Base-by-base conservation (phyloP, 2,113 vertebrate genomes). In the Alouatta palliata region DNA sequence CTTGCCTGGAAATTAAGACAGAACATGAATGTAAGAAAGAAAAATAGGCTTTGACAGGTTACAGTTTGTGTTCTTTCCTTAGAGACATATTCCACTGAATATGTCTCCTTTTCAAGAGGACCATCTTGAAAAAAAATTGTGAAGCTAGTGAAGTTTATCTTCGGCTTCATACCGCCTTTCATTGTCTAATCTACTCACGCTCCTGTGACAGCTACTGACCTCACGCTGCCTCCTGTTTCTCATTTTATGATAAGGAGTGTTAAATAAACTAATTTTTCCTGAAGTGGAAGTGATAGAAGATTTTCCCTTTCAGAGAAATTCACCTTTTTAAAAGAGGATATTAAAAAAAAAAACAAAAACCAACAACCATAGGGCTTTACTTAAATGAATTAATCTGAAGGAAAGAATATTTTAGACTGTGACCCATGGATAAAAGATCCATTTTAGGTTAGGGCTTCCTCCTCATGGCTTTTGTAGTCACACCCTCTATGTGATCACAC, bases 241-340 rank as follows among this genome's bases (percentile, higher is more conserved):
- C 30, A 25, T 71, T 56, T 90, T 70, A 32, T 27, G 20, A 58
- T 0, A 23, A 82, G 14, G 27, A 71, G 23, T 93, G 8, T 66
- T 79, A 84, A 84, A 87, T 66, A 37, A 96, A 91, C 37, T 93
- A 32, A 64, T 77, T 96, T 96, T 83, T 25, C 13, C 70, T 84
- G 21, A 91, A 90, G 49, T 92, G 10, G 43, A 70, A 83, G 64
- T 90, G 64, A 61, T 13, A 19, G 32, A 56, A 66, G 82, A 10
- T 43, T 94, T 94, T 81, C 8, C 6, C 12, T 66, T 85, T 21
- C 37, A 58, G 43, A 90, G 37, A 91, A 64, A 68, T 92, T 71
- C 76, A 20, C 23, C 70, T 52, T 96, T 97, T 90, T 79, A 27
- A 91, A 83, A 93, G 30, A 3, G 11, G 7, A 25, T 73, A 49